Conservation (phyloP, 1,140 invertebrate species). For the Saccostrea cuccullata region DNA sequence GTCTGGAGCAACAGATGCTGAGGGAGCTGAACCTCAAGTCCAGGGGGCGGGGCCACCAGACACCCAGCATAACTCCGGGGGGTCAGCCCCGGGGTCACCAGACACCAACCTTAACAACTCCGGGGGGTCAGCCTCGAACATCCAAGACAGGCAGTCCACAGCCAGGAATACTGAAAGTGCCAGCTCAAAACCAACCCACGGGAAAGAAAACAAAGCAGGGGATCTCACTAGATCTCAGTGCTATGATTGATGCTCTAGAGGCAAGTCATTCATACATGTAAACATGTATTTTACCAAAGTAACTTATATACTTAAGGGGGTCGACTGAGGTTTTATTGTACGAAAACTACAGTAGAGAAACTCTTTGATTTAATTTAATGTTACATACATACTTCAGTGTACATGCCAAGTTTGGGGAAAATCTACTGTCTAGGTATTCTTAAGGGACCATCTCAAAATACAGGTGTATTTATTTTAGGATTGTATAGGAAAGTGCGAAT, state of each 20-base stretch:
- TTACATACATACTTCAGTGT: too few species aligned
- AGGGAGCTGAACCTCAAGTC: slow-evolving; percentile 67
- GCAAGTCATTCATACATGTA: slow-evolving; percentile 41
- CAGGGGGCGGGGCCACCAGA: neutral
- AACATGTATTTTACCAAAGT: too few species aligned
- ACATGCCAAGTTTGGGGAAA: too few species aligned
- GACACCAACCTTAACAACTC: neutral
- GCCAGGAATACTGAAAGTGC: slow-evolving; percentile 47
- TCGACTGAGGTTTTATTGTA: too few species aligned
- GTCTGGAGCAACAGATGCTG: slow-evolving; percentile 74
- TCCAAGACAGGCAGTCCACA: slow-evolving; percentile 6
- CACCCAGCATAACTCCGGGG: slow-evolving; percentile 53
- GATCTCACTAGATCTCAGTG: slow-evolving; percentile 71
- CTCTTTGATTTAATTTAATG: too few species aligned
- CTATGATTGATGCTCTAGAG: slow-evolving; percentile 74
- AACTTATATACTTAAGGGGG: too few species aligned
- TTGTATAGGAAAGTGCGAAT: too few species aligned
- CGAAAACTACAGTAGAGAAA: too few species aligned
- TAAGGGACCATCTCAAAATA: too few species aligned
- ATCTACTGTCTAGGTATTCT: too few species aligned
- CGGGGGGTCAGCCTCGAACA: neutral
- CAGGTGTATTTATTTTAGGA: too few species aligned
- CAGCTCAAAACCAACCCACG: slow-evolving; percentile 24
- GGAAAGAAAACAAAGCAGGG: slow-evolving; percentile 74
- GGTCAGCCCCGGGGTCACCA: neutral